Conservation (phyloP, 2,888 invertebrate genomes). For the Lepidonotus clava region DNA sequence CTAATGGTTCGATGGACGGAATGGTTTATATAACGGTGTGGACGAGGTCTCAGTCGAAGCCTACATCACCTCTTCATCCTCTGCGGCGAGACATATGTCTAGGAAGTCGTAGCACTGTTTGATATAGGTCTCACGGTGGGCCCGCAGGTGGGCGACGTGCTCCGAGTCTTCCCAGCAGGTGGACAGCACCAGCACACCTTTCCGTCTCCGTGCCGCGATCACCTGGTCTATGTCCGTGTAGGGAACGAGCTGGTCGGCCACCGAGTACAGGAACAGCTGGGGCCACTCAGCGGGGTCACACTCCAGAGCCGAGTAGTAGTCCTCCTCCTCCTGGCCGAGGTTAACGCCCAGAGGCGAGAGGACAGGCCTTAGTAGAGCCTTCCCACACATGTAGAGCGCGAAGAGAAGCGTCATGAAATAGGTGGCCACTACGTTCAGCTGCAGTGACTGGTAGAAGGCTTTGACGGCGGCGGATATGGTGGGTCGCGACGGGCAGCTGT, state of each 20-base stretch:
- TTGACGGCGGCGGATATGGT: constrained; percentile 67
- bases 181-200: constrained; percentile 84
- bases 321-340: neutral
- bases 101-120: constrained; percentile 71
- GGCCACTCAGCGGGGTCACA: constrained; percentile 83
- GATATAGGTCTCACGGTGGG: constrained; percentile 82
- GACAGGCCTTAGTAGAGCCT: neutral
- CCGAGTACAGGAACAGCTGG: constrained; percentile 88
- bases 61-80: neutral
- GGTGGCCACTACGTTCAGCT: constrained; percentile 66
- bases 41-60: too few relatives aligned
- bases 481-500: constrained; percentile 85
- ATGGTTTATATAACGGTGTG: too few relatives aligned
- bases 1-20: too few relatives aligned
- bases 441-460: constrained; percentile 67
- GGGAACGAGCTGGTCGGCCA: constrained; percentile 86
- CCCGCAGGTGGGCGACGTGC: constrained; percentile 87
- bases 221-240: constrained; percentile 87
- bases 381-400: constrained; percentile 61
- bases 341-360: neutral
- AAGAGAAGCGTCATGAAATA: constrained; percentile 81
- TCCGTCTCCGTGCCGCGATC: constrained; percentile 83
- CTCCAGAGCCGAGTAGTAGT: constrained; percentile 22
- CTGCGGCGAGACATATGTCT: constrained; percentile 37
- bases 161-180: constrained; percentile 87